Conservation (phyloP, 2,797 vertebrate species). For the Cyprinella venusta region DNA sequence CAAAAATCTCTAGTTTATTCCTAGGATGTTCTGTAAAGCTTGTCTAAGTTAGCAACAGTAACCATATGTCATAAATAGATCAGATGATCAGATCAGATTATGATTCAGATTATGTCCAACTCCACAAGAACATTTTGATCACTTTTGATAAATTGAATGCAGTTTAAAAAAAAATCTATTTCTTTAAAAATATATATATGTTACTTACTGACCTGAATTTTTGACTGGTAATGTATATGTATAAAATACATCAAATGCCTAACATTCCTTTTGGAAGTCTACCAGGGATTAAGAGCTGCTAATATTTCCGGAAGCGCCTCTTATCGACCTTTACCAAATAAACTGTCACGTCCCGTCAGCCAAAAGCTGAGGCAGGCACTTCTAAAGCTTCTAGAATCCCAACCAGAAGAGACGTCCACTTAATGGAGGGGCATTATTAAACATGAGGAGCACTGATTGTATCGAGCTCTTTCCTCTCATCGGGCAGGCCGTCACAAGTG, state of each 20-base stretch:
- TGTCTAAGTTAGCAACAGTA: too few species aligned
- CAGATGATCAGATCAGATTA: too few species aligned
- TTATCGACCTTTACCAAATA: slow-evolving; percentile 39
- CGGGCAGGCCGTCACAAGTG: not conserved
- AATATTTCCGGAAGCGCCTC: slow-evolving; percentile 30
- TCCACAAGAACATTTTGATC: too few species aligned
- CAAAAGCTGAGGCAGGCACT: slow-evolving; percentile 50
- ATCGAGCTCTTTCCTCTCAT: slow-evolving; percentile 38
- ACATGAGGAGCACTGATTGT: slow-evolving; percentile 50
- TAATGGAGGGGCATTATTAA: slow-evolving; percentile 54
- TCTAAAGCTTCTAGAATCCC: slow-evolving; percentile 27
- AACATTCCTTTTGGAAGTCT: not conserved
- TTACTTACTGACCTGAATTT: not conserved
- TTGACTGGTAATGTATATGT: not conserved
- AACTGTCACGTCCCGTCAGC: slow-evolving; percentile 23
- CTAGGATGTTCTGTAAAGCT: not conserved
- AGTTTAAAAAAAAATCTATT: not conserved
- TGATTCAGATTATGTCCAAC: too few species aligned
- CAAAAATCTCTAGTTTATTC: not conserved
- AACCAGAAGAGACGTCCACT: slow-evolving; percentile 18
- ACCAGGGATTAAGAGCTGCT: slow-evolving; percentile 24
- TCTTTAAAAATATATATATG: not conserved
- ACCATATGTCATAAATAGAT: too few species aligned
- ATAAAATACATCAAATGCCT: not conserved
- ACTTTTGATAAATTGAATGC: not conserved